phyloP scores from a whole-genome alignment of 1,140 invertebrate species.

The Latrodectus geometricus region DNA sequence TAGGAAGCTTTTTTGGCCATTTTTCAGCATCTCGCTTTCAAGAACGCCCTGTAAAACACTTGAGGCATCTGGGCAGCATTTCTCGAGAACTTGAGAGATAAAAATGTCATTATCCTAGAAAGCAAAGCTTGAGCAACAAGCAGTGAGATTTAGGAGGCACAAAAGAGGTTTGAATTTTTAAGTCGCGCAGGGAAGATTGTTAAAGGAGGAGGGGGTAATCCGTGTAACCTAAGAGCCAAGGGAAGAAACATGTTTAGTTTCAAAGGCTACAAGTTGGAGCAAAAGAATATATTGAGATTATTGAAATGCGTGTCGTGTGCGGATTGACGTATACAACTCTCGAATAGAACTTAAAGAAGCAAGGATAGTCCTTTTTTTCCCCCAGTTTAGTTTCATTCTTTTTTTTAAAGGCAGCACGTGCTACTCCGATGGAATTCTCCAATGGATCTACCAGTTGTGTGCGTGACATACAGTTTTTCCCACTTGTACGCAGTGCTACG shows the following conservation, averaged over 20 bases:
- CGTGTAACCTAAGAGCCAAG: constrained; percentile 23
- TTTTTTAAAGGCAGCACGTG: constrained; percentile 52
- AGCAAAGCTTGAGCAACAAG: constrained; percentile 33
- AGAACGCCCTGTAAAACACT: background rate
- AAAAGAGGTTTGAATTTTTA: constrained; percentile 33
- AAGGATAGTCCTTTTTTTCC: constrained; percentile 38
- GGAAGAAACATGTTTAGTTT: constrained; percentile 29
- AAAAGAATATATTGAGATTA: constrained; percentile 60
- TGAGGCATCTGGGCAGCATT: constrained; percentile 39
- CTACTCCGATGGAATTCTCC: constrained; percentile 54
- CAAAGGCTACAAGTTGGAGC: constrained; percentile 47
- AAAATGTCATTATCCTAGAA: constrained; percentile 51
- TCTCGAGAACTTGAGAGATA: constrained; percentile 37
- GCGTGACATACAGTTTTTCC: constrained; percentile 54
- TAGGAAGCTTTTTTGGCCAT: background rate
- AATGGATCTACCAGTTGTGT: constrained; percentile 55
- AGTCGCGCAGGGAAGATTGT: constrained; percentile 51
- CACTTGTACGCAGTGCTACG: constrained; percentile 49
- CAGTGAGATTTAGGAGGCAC: constrained; percentile 32
- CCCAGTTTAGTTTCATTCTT: constrained; percentile 5
- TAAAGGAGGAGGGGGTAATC: constrained; percentile 45
- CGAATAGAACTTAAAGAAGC: constrained; percentile 55
- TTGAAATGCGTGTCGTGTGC: constrained; percentile 57
- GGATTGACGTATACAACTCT: constrained; percentile 44
- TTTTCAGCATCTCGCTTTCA: background rate